Conservation (phyloP, 2,888 invertebrate species). For the Drosophila mayaguana region DNA sequence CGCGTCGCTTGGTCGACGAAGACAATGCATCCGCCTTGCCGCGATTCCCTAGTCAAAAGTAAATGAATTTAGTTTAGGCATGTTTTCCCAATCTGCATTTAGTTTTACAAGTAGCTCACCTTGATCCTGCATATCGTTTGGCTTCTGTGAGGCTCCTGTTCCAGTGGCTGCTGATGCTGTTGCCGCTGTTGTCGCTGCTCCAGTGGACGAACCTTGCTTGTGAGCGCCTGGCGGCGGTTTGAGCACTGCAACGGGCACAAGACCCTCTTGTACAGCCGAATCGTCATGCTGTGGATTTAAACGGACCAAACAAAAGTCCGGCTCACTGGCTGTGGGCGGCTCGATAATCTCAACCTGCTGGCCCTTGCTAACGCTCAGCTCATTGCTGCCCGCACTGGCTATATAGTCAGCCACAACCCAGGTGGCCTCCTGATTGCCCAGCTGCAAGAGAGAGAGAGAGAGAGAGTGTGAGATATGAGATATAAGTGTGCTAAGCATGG, state of each 20-base stretch:
- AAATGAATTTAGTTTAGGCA: constrained; percentile 1
- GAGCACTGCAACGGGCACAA: constrained; percentile 92
- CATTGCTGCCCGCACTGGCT: constrained; percentile 90
- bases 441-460: constrained; percentile 86
- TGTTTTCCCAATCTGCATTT: neutral
- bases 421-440: constrained; percentile 93
- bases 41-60: constrained; percentile 84
- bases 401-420: constrained; percentile 95
- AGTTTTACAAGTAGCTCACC: constrained; percentile 56
- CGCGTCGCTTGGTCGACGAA: constrained; percentile 93
- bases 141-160: constrained; percentile 71
- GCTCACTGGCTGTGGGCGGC: constrained; percentile 87
- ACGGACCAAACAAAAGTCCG: constrained; percentile 90
- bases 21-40: constrained; percentile 86
- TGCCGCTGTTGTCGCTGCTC: constrained; percentile 20
- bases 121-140: constrained; percentile 84
- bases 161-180: constrained; percentile 29
- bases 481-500: constrained; percentile 27
- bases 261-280: constrained; percentile 89
- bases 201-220: constrained; percentile 66
- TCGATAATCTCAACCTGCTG: constrained; percentile 97
- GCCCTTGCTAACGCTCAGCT: constrained; percentile 94
- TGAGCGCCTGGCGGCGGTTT: constrained; percentile 89
- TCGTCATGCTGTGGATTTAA: constrained; percentile 86
- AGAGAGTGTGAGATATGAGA: constrained; percentile 10